Evolutionary conservation across 2,797 vertebrate genomes (phyloP).

Genomic region (Chiroxiphia lanceolata): DNA sequence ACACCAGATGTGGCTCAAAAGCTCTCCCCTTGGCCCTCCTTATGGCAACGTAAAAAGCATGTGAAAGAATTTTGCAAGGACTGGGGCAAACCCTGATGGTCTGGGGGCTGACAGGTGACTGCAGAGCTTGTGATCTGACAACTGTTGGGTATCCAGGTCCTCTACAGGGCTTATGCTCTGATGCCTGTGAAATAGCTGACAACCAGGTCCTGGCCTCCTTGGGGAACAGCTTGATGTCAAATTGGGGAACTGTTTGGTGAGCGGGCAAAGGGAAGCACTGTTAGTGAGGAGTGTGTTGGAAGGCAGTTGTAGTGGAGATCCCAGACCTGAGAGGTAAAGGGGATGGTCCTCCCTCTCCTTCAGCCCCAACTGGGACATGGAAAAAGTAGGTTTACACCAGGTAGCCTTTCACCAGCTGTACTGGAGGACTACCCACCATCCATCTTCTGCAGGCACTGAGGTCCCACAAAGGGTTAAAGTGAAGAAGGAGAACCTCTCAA

Average conservation of each 20-base stretch:
- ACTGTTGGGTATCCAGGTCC: not conserved
- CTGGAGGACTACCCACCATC: not conserved
- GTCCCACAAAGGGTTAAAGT: not conserved
- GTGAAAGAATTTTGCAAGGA: not conserved
- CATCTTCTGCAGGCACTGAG: not conserved
- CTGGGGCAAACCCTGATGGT: not conserved
- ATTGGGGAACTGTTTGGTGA: not conserved
- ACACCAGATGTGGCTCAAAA: not conserved
- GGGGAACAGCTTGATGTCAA: not conserved
- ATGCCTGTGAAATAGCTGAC: not conserved
- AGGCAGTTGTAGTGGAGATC: not conserved
- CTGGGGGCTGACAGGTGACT: not conserved
- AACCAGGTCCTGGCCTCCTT: not conserved
- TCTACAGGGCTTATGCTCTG: not conserved
- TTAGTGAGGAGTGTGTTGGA: fast-evolving
- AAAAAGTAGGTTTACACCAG: not conserved
- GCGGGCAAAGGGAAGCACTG: not conserved
- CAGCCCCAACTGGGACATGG: not conserved
- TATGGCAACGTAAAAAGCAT: not conserved
- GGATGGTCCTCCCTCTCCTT: not conserved
- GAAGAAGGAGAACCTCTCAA: not conserved
- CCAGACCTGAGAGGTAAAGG: not conserved
- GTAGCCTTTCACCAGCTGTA: fast-evolving
- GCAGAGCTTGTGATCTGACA: not conserved
- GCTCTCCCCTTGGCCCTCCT: not conserved